Evolutionary conservation across 2,888 invertebrate species (phyloP).

Genomic region (Rhagonycha fulva): DNA sequence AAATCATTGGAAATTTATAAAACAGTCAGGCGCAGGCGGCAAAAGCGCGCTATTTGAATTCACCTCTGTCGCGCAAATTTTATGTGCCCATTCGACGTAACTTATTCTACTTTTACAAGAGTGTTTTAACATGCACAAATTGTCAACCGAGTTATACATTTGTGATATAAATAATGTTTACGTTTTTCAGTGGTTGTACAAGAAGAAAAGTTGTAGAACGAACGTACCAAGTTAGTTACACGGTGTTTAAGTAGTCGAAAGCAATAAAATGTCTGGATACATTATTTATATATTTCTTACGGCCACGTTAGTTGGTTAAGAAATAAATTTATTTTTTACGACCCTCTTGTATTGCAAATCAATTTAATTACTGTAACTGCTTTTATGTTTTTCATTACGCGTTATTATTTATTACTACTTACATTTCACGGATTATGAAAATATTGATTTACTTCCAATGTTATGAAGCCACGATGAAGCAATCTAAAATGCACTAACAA

Average conservation of each 20-base stretch:
- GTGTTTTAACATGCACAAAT: too few relatives aligned
- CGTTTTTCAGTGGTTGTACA: not conserved
- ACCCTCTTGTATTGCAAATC: not conserved
- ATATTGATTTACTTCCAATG: not conserved
- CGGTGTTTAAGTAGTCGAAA: not conserved
- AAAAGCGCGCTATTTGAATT: too few relatives aligned
- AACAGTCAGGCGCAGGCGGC: not conserved
- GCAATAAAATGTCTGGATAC: not conserved
- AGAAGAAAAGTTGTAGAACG: not conserved
- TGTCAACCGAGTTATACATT: not conserved
- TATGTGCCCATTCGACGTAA: not conserved
- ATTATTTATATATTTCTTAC: not conserved
- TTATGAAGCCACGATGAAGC: not conserved
- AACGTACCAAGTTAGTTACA: not conserved
- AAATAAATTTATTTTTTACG: constrained; percentile 1
- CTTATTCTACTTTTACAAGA: not conserved
- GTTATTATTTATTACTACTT: not conserved
- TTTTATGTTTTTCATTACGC: not conserved
- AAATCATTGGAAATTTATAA: not conserved
- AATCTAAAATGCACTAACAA: not conserved
- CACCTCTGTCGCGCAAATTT: too few relatives aligned
- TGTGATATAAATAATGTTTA: not conserved
- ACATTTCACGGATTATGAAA: constrained; percentile 1
- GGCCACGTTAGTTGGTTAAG: not conserved
- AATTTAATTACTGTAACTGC: not conserved